A percentile compares a stretch with the other conserved stretches of the same genome.
These are phyloP conservation scores for Nannobrachium achirus DNA, from an alignment of 2,113 vertebrate species.

Conservation along the genomic window DNA sequence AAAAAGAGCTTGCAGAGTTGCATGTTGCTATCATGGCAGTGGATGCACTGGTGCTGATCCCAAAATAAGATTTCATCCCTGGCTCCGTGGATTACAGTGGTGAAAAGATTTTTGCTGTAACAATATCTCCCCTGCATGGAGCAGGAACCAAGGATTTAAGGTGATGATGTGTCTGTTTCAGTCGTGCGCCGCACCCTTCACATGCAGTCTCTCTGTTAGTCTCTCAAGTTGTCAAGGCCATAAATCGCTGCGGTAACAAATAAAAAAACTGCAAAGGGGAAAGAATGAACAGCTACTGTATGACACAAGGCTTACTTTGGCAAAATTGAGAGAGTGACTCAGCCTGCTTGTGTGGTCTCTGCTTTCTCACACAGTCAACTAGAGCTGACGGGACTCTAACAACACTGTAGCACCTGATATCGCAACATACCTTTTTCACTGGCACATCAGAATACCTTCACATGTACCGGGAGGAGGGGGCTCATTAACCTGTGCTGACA, in stretches of 20 bases:
- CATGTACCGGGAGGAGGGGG: conserved; percentile 39
- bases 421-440: conserved; percentile 12
- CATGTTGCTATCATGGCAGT: conserved; percentile 72
- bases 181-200: conserved; percentile 39
- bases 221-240: conserved; percentile 51
- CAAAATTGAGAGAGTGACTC: conserved; percentile 40
- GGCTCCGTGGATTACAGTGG: conserved; percentile 71
- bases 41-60: conserved; percentile 74
- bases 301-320: conserved; percentile 37
- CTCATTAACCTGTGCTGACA: conserved; percentile 59
- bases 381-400: conserved; percentile 43
- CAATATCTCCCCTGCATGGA: conserved; percentile 65
- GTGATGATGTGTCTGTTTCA: conserved; percentile 58
- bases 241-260: conserved; percentile 44
- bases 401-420: conserved; percentile 27
- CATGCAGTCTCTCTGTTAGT: too few species aligned
- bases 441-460: conserved; percentile 19
- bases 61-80: conserved; percentile 76
- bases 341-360: conserved; percentile 16
- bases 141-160: conserved; percentile 41
- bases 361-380: conserved; percentile 27
- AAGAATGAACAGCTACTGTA: conserved; percentile 44
- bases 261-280: conserved; percentile 30
- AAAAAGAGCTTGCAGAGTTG: conserved; percentile 74
- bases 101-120: conserved; percentile 75